These are phyloP conservation scores for Sebastes glaucus DNA, from an alignment of 2,797 vertebrate species.

Conservation along the genomic window DNA sequence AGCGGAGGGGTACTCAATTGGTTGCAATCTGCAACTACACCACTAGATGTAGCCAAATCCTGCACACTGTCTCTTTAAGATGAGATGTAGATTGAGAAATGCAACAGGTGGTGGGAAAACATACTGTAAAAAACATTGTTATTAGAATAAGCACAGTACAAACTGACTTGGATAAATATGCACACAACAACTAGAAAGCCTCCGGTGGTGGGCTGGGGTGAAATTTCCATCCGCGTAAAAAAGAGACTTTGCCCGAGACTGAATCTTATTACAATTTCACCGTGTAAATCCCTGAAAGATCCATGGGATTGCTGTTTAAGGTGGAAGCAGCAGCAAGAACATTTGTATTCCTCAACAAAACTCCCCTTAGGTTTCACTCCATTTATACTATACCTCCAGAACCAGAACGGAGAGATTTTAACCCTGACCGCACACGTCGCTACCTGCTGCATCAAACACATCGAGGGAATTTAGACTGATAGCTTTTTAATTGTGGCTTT, in stretches of 20 bases:
- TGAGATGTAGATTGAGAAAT: not conserved
- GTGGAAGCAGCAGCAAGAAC: constrained; percentile 38
- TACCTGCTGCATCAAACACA: constrained; percentile 5
- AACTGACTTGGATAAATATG: constrained; percentile 7
- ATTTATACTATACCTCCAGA: constrained; percentile 58
- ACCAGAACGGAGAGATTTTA: constrained; percentile 15
- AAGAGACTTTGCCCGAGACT: constrained; percentile 28
- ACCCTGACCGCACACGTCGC: constrained; percentile 27
- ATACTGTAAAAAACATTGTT: not conserved
- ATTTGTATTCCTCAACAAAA: constrained; percentile 57
- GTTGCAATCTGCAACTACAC: no score
- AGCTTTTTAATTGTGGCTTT: constrained; percentile 40
- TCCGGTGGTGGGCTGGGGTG: not conserved
- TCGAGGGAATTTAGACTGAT: constrained; percentile 18
- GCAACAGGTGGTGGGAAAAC: not conserved
- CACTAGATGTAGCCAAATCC: no score
- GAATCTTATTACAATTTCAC: constrained; percentile 57
- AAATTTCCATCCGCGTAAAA: constrained; percentile 31
- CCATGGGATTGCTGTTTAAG: constrained; percentile 51
- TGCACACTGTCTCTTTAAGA: no score
- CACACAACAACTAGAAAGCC: not conserved
- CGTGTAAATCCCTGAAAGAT: constrained; percentile 59
- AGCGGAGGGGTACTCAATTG: no score
- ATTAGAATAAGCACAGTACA: not conserved
- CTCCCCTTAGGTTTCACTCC: constrained; percentile 33